Conservation (phyloP, 2,888 invertebrate species). For the Myopa tessellatipennis region DNA sequence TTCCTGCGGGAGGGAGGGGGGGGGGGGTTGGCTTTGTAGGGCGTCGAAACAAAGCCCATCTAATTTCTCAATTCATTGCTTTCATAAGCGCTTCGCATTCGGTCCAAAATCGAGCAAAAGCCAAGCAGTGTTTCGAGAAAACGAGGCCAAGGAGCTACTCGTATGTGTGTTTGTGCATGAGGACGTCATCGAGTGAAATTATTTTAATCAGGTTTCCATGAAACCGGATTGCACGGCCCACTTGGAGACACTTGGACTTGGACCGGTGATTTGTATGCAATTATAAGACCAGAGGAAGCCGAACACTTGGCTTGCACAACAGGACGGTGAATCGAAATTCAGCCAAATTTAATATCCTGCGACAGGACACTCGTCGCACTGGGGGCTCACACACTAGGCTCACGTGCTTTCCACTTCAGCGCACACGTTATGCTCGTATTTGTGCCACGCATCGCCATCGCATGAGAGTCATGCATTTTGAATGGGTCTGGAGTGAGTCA, state of each 20-base stretch:
- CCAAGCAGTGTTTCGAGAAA: no score
- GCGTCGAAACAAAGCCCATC: not conserved
- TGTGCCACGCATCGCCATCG: not conserved
- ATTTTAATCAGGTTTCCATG: no score
- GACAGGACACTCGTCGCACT: slow-evolving; percentile 17
- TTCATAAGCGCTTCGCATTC: not conserved
- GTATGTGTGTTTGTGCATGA: no score
- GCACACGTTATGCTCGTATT: slow-evolving; percentile 16
- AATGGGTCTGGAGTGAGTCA: not conserved
- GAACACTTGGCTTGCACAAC: slow-evolving; percentile 1
- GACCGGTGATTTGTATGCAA: slow-evolving; percentile 6
- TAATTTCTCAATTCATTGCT: slow-evolving; percentile 4
- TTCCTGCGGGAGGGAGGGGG: not conserved
- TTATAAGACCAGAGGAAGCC: not conserved
- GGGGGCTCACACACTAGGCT: not conserved
- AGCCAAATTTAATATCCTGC: slow-evolving; percentile 32
- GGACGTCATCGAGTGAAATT: no score
- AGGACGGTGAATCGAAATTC: slow-evolving; percentile 19
- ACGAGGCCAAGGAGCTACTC: no score
- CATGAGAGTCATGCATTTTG: not conserved
- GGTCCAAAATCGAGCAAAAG: no score
- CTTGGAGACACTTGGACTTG: not conserved
- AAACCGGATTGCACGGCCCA: no score
- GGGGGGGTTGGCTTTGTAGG: not conserved
- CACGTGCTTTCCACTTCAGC: slow-evolving; percentile 34